phyloP scores from a whole-genome alignment of 2,888 invertebrate species.

The Apotomis turbidana region DNA sequence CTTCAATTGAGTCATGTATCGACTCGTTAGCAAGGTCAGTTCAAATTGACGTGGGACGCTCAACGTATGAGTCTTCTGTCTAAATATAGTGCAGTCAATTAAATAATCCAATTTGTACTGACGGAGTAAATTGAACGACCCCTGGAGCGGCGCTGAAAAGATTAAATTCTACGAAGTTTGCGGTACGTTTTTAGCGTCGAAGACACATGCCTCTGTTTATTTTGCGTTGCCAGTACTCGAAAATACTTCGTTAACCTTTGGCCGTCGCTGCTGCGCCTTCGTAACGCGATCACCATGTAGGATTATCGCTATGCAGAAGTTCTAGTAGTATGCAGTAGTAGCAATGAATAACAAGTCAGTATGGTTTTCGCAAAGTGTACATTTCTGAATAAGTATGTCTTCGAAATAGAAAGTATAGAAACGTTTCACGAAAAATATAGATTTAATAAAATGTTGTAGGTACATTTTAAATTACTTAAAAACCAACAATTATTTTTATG shows the following conservation, averaged over 20 bases:
- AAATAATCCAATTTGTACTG: slow-evolving; percentile 13
- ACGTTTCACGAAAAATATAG: too few relatives aligned
- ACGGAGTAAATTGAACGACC: not conserved
- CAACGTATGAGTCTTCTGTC: slow-evolving; percentile 21
- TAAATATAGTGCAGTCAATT: slow-evolving; percentile 22
- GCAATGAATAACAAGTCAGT: too few relatives aligned
- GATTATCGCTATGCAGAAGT: too few relatives aligned
- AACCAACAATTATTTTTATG: too few relatives aligned
- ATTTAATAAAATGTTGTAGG: too few relatives aligned
- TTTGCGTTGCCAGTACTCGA: slow-evolving; percentile 2
- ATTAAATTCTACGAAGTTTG: slow-evolving; percentile 14
- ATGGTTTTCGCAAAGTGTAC: too few relatives aligned
- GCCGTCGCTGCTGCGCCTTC: not conserved
- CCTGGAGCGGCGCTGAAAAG: not conserved
- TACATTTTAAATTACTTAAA: too few relatives aligned
- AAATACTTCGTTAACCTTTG: slow-evolving; percentile 23
- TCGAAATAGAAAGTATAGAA: too few relatives aligned
- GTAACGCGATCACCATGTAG: too few relatives aligned
- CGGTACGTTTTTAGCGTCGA: not conserved
- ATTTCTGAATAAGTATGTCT: too few relatives aligned
- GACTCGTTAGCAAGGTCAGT: slow-evolving; percentile 37
- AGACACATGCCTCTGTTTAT: slow-evolving; percentile 9
- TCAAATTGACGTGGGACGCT: slow-evolving; percentile 27
- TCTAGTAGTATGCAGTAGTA: too few relatives aligned
- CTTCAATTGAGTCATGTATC: slow-evolving; percentile 24